Percentiles rank a stretch among this genome's conserved stretches.
Evolutionary conservation across 2,113 vertebrate genomes (phyloP).

Genomic region (Cyanoliseus patagonus): DNA sequence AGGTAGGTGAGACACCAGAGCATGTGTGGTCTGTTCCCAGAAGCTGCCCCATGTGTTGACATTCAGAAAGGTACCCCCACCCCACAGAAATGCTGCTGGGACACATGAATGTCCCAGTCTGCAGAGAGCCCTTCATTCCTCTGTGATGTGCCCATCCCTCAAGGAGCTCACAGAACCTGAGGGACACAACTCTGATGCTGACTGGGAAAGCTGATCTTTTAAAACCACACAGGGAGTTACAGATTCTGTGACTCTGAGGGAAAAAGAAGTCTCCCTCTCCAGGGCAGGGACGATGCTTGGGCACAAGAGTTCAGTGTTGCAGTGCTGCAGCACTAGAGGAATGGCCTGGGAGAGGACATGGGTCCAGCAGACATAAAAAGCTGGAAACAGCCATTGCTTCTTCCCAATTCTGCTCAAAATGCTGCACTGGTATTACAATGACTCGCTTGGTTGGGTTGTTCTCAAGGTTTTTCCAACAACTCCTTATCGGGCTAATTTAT

Average conservation of each 20-base stretch:
- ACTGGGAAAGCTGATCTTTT: background rate
- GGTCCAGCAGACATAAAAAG: background rate
- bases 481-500: background rate
- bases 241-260: background rate
- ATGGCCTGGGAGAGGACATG: background rate
- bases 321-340: background rate
- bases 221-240: background rate
- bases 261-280: background rate
- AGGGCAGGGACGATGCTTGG: accelerated
- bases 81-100: background rate
- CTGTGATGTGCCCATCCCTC: background rate
- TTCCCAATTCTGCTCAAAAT: background rate
- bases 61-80: background rate
- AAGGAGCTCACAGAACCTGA: background rate
- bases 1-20: background rate
- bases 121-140: background rate
- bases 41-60: background rate
- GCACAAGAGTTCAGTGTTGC: background rate
- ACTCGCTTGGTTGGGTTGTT: background rate
- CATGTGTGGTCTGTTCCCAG: accelerated
- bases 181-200: background rate
- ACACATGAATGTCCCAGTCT: background rate
- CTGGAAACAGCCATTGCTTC: background rate
- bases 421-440: accelerated
- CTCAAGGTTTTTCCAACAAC: background rate